Base-by-base conservation (phyloP, 2,888 invertebrate species). In the Saturnia pavonia region DNA sequence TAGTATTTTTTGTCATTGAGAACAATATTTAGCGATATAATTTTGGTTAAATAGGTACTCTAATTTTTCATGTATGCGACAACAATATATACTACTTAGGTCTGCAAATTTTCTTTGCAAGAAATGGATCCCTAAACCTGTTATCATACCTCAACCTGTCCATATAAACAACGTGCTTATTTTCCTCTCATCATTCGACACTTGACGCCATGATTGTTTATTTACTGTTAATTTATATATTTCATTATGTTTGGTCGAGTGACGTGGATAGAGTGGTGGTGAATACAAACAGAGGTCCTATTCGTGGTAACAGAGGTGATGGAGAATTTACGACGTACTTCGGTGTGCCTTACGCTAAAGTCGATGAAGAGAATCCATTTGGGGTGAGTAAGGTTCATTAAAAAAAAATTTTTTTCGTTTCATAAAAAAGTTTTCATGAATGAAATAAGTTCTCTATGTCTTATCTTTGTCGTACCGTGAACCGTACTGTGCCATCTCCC, bases 271-370 rank as follows among this genome's bases (percentile, higher is more conserved):
- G 65, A 40, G 65, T 65, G 65, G 65, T 70, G 14, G 87, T 89
- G 42, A 68, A 73, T 0, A 85, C 85, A 0, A 74, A 71, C 0
- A 80, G 77, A 19, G 90, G 90, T 2, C 66, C 71, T 16, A 40
- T 65, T n/a, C 19, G 76, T 89, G 6, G 72, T 76, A 11, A 90
- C 89, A 0, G 72, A 82, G n/a, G 77, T 71, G 43, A 79, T 43
- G 82, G 85, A 71, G 84, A 85, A 0, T 89, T 85, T 54, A 77
- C 79, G 7, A 86, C 88, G 43, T 91, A 85, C 69, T 83, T 89
- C 72, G 91, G 91, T 11, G 82, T 92, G 63, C 91, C 91, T 0
- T 91, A 86, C 73, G 91, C 87, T 14, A 79, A 74, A 67, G 88
- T 91, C 0, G 76, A 89, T 65, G 76, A 82, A 42, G 72, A 73